phyloP scores from a whole-genome alignment of 2,113 vertebrate species.

The Eupsittula cactorum region DNA sequence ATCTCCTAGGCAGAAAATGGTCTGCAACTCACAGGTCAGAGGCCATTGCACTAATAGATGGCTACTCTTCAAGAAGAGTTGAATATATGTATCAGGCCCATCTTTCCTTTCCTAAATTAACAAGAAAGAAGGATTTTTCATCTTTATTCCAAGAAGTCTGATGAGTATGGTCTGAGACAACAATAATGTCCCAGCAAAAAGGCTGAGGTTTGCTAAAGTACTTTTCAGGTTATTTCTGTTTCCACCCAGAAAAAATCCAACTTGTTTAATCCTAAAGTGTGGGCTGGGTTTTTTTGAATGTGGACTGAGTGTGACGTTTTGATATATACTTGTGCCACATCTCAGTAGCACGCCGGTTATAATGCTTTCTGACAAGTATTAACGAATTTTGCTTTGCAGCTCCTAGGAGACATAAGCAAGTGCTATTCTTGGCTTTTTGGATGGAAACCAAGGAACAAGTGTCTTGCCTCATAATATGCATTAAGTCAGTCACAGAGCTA shows the following conservation, averaged over 20 bases:
- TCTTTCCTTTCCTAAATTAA: background rate
- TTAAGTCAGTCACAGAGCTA: background rate
- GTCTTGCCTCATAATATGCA: background rate
- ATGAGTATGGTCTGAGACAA: background rate
- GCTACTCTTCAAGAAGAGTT: background rate
- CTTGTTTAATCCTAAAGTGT: background rate
- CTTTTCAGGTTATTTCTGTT: background rate
- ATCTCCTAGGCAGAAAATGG: background rate
- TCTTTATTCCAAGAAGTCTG: background rate
- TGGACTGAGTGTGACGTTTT: background rate
- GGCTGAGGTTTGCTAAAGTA: background rate
- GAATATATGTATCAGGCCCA: fast-evolving
- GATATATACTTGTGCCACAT: background rate
- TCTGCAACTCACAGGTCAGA: background rate
- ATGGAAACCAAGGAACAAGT: background rate
- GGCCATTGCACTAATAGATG: background rate
- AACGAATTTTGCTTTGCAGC: background rate
- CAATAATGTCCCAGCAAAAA: background rate
- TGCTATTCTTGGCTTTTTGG: background rate
- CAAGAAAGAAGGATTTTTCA: background rate
- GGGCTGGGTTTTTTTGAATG: background rate
- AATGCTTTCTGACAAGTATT: background rate
- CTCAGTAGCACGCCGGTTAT: background rate
- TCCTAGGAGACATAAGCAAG: background rate
- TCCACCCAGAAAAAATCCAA: background rate